Evolutionary conservation across 2,797 vertebrate genomes (phyloP), one percentile per base, ranked within the genome.

Genomic region (Sebastes elongatus): DNA sequence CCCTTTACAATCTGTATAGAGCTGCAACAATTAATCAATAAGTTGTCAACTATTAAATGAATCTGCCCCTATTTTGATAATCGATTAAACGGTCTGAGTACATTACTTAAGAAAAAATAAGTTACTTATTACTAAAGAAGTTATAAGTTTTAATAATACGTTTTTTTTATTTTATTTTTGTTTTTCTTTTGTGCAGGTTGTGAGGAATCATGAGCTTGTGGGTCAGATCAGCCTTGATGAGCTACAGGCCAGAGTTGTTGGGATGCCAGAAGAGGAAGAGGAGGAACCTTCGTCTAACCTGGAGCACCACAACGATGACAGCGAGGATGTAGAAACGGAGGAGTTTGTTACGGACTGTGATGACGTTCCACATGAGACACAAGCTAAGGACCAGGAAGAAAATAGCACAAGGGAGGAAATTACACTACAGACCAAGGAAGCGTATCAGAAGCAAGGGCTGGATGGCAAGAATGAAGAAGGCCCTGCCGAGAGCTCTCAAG

Each of bases 171-270:
- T 35, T 0, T 35, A 33, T 32, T 9, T 22, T 20, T 32, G 18
- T 38, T 27, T 60, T 49, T 42, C 1, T 28, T 76, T 53, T 74
- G 2, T 70, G 25, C 81, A 95, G 94, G 93, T 95, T 22, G 0
- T 91, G 69, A 93, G 91, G 70, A 95, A 95, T 76, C 93, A 95
- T 64, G 92, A 94, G 77, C 92, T 95, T 3, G 94, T 95, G n/a
- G 93, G 93, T 57, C 93, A 94, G 72, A 81, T 93, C 71, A 91
- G 70, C 74, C 81, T 94, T 1, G 90, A 92, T 71, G 83, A 92
- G 64, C 81, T 91, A 1, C 79, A 90, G 32, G 71, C 65, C 2
- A 81, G 25, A 8, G n/a, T 4, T 2, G 59, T 0, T 35, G n/a
- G 4, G 11, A 59, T 11, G 2, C 32, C 59, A 2, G 62, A 81